Percentiles rank a stretch among this genome's conserved stretches.
These are phyloP conservation scores for Drosophila cracens DNA, from an alignment of 2,888 invertebrate genomes.

Conservation along the genomic window DNA sequence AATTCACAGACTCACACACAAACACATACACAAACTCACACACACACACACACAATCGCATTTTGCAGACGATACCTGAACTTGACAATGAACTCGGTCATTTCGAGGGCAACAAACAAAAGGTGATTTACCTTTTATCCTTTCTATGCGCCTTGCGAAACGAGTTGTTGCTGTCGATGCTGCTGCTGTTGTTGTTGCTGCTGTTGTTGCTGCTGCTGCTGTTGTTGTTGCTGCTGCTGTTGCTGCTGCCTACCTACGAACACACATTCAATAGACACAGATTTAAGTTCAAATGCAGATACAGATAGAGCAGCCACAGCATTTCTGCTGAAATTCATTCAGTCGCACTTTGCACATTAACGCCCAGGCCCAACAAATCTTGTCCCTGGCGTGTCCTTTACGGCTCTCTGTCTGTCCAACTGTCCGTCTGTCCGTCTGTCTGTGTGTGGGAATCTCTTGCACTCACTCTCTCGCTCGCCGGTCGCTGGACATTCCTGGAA, in stretches of 20 bases:
- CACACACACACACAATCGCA: slow-evolving; percentile 17
- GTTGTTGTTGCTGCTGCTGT: slow-evolving; percentile 8
- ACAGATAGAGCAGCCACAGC: slow-evolving; percentile 15
- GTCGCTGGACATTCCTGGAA: slow-evolving; percentile 68
- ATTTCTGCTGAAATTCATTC: slow-evolving; percentile 76
- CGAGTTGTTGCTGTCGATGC: slow-evolving; percentile 31
- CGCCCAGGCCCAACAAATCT: slow-evolving; percentile 49
- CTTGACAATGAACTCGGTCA: slow-evolving; percentile 78
- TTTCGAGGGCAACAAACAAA: slow-evolving; percentile 76
- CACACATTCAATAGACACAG: slow-evolving; percentile 40
- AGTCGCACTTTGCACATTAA: slow-evolving; percentile 81
- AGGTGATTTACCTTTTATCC: slow-evolving; percentile 80
- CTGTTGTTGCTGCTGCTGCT: slow-evolving; percentile 8
- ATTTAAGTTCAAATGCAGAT: slow-evolving; percentile 39
- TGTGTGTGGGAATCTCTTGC: slow-evolving; percentile 68
- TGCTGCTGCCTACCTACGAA: slow-evolving; percentile 22
- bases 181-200: neutral
- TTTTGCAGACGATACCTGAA: slow-evolving; percentile 63
- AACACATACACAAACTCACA: slow-evolving; percentile 25
- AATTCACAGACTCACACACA: slow-evolving; percentile 47
- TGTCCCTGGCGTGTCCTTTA: slow-evolving; percentile 54
- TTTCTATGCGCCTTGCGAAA: slow-evolving; percentile 51
- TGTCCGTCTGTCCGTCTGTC: neutral
- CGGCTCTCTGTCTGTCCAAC: neutral
- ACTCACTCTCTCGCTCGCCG: slow-evolving; percentile 3